phyloP scores from a whole-genome alignment of 2,113 vertebrate genomes.

The Parotia lawesii region DNA sequence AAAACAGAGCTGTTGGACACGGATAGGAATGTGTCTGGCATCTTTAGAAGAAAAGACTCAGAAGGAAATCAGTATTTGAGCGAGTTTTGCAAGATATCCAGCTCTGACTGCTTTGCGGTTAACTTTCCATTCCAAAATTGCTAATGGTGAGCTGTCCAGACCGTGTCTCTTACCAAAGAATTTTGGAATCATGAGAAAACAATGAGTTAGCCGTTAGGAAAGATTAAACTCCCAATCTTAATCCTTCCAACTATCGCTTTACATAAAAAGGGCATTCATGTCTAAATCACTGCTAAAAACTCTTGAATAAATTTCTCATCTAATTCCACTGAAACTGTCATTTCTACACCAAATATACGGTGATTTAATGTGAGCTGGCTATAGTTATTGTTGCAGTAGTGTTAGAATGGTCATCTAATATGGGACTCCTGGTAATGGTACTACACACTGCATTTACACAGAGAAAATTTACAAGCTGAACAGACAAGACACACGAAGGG shows the following conservation, averaged over 20 bases:
- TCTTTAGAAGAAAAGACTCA: constrained; percentile 5
- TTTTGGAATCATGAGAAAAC: constrained; percentile 56
- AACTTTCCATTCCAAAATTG: constrained; percentile 57
- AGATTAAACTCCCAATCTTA: constrained; percentile 47
- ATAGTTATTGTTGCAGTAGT: neutral
- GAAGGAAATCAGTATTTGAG: constrained; percentile 41
- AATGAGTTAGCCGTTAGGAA: constrained; percentile 52
- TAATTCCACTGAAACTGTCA: constrained; percentile 23
- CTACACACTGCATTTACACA: neutral
- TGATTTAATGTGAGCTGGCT: neutral
- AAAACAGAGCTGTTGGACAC: constrained; percentile 48
- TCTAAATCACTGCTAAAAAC: constrained; percentile 31
- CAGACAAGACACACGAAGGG: neutral
- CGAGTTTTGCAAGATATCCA: constrained; percentile 44
- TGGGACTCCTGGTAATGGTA: neutral
- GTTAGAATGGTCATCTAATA: neutral
- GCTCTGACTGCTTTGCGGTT: constrained; percentile 50
- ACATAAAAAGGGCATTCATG: constrained; percentile 40
- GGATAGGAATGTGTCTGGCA: constrained; percentile 64
- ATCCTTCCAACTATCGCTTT: constrained; percentile 34
- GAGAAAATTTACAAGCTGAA: neutral
- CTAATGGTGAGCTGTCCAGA: constrained; percentile 58
- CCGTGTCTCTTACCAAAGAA: constrained; percentile 46
- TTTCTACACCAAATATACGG: constrained; percentile 9
- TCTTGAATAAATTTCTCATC: constrained; percentile 19